Conservation (phyloP, 2,888 invertebrate species). For the Diarsia dahlii region DNA sequence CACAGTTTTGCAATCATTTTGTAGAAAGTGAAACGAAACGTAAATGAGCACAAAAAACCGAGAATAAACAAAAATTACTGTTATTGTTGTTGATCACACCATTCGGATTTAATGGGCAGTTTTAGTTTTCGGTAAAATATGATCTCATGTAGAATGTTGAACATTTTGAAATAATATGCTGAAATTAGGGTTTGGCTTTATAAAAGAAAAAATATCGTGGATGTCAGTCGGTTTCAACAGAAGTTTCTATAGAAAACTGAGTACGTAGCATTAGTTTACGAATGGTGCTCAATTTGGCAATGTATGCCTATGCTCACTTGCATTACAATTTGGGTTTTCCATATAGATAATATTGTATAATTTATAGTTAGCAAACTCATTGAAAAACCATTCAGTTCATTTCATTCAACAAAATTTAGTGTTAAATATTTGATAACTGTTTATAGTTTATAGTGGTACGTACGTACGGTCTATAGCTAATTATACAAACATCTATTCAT, state of each 20-base stretch:
- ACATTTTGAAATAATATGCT: background rate
- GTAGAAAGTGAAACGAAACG: constrained; percentile 30
- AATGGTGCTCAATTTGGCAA: constrained; percentile 7
- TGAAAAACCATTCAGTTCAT: background rate
- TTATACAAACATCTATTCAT: constrained; percentile 30
- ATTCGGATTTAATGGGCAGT: background rate
- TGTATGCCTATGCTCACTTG: background rate
- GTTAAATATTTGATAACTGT: constrained; percentile 22
- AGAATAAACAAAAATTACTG: constrained; percentile 21
- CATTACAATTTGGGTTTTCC: background rate
- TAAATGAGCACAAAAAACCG: constrained; percentile 18
- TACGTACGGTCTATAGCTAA: constrained; percentile 7
- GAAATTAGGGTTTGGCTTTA: background rate
- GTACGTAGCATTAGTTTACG: background rate
- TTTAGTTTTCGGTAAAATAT: background rate
- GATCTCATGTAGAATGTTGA: background rate
- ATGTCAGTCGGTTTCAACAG: too few relatives aligned
- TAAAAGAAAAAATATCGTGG: background rate
- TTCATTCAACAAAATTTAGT: constrained; percentile 13
- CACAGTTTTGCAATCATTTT: constrained; percentile 28
- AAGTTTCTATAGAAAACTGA: background rate
- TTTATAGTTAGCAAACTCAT: constrained; percentile 5
- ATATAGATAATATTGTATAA: background rate
- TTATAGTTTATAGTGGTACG: background rate
- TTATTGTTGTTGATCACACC: constrained; percentile 16